phyloP scores from a whole-genome alignment of 2,888 invertebrate genomes.

The Griposia aprilina region DNA sequence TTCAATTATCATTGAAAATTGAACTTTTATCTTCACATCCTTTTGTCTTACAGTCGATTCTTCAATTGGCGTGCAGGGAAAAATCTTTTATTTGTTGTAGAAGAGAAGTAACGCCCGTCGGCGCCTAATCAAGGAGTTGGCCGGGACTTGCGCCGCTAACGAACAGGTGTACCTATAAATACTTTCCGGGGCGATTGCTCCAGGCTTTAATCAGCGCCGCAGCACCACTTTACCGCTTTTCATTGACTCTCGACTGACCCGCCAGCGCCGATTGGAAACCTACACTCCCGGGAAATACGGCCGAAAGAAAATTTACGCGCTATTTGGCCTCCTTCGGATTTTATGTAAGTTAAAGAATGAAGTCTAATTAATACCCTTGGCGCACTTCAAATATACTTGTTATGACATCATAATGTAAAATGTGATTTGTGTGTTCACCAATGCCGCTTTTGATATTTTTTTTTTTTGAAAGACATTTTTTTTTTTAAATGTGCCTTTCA shows the following conservation, averaged over 20 bases:
- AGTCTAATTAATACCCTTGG: conserved; percentile 70
- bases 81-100: conserved; percentile 88
- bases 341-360: conserved; percentile 60
- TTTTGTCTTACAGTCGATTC: conserved; percentile 77
- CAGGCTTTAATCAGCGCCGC: conserved; percentile 90
- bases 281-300: conserved; percentile 84
- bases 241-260: conserved; percentile 89
- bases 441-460: not conserved
- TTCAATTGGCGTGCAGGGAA: conserved; percentile 81
- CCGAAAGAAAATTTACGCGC: conserved; percentile 83
- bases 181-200: conserved; percentile 90
- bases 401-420: not conserved
- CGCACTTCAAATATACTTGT: conserved; percentile 1
- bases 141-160: conserved; percentile 88
- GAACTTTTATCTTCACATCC: conserved; percentile 64
- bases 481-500: no score
- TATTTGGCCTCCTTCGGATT: conserved; percentile 76
- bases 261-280: conserved; percentile 87
- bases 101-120: conserved; percentile 87
- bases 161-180: conserved; percentile 91
- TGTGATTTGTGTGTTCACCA: not conserved
- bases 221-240: conserved; percentile 89
- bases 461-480: not conserved
- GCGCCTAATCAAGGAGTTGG: conserved; percentile 91
- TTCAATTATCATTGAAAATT: conserved; percentile 47